Evolutionary conservation across 2,888 invertebrate genomes (phyloP), one percentile per base, ranked within the genome.

Genomic region (Anaspis maculata): DNA sequence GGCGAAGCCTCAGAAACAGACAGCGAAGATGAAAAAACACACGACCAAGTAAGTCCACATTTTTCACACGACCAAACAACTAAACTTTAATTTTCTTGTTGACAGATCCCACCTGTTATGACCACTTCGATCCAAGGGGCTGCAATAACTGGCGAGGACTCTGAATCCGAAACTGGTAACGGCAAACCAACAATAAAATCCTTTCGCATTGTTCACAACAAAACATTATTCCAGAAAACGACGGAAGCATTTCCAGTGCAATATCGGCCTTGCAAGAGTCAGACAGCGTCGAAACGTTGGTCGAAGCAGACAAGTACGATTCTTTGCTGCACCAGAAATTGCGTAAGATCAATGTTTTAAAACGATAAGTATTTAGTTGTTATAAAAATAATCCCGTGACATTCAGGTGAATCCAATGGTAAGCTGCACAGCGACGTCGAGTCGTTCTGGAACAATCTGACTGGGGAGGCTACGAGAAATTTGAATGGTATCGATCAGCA

Each of bases 1-100:
- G 65, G 65, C 23, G 65, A 65, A 51, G 65, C 65, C 15, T 57
- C 65, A 1, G 65, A 65, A 55, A 64, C 65, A 11, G 65, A 65
- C 39, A 63, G 62, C 36, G 65, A 65, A 38, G 62, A 62, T 41
- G 62, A 63, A 39, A 33, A 28, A 15, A 15, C 25, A 25, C 21
- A 32, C 29, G 44, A 38, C 16, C 33, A 33, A 27, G 49, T 31
- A 39, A 26, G 15, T 45, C 32, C 27, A 27, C 23, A 13, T 14
- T 9, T 11, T 25, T 25, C n/a, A n/a, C n/a, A n/a, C n/a, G n/a
- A n/a, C n/a, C n/a, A n/a, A n/a, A n/a, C n/a, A n/a, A n/a, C n/a
- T n/a, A n/a, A n/a, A n/a, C n/a, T n/a, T n/a, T n/a, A n/a, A n/a
- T n/a, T n/a, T n/a, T n/a, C 3, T 34, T 22, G 10, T 21, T 14